Percentiles rank a stretch among this genome's conserved stretches.
phyloP scores from a whole-genome alignment of 2,797 vertebrate species.

The Pseudochirops cupreus region DNA sequence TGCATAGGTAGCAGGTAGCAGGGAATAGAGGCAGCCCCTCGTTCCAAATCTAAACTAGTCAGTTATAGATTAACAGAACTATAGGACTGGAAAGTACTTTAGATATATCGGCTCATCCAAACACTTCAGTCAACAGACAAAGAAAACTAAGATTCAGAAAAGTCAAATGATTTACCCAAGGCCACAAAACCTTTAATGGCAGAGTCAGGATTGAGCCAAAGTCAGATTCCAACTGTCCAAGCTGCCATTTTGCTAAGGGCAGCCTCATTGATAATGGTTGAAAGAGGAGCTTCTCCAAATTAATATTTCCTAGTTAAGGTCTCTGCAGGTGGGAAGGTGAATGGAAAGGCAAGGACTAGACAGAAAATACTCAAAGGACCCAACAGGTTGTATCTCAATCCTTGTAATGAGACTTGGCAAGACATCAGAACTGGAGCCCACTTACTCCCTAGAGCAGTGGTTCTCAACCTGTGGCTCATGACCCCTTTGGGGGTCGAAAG shows the following conservation, averaged over 20 bases:
- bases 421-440: not conserved
- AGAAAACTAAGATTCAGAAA: not conserved
- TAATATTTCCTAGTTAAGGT: not conserved
- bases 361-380: not conserved
- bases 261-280: not conserved
- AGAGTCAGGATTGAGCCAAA: not conserved
- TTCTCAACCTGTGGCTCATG: no score
- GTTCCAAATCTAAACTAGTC: not conserved
- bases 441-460: not conserved
- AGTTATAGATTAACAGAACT: not conserved
- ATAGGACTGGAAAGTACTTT: not conserved
- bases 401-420: not conserved
- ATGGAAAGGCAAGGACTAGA: not conserved
- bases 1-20: not conserved
- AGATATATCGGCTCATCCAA: not conserved
- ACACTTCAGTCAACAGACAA: not conserved
- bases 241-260: not conserved
- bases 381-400: not conserved
- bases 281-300: not conserved
- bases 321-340: not conserved
- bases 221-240: not conserved
- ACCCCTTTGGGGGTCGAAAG: no score
- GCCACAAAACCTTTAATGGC: not conserved
- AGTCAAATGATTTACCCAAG: not conserved
- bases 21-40: not conserved